Evolutionary conservation across 1,140 invertebrate genomes (phyloP), one percentile per base, ranked within the genome.

Genomic region (Nylanderia fulva): DNA sequence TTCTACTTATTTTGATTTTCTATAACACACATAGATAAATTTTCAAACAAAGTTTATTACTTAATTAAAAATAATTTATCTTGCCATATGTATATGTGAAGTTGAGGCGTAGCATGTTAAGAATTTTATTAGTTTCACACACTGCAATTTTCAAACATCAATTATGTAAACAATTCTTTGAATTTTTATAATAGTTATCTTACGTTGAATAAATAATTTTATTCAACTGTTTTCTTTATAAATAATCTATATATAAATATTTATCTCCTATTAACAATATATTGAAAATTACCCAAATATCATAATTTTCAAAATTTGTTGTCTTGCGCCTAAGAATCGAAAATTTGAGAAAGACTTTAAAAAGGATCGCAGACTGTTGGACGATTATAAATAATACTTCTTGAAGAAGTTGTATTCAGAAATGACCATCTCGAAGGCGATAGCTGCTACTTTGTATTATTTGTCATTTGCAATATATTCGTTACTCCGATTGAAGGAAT

Each of bases 381-480:
- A 9, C 2, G 3, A 6, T 2, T 71, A 29, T n/a, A 64, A 9
- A 48, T 33, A 11, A 64, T 80, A 56, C 6, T 58, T 29, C 4
- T 33, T 33, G 27, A 58, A 8, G 8, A 58, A 48, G 36, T 27
- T 21, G 11, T 39, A 8, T 60, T 18, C 52, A 72, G 74, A 85
- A 88, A 86, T 56, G 87, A 90, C 74, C 69, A 76, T 60, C 80
- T 90, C 85, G 88, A 90, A 90, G 88, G 88, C 87, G 45, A 76
- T 11, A 29, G n/a, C 11, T 69, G 5, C 21, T 48, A 27, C 66
- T 79, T 74, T 24, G 18, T 71, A 36, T 85, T 48, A 80, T 45
- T 72, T 13, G 21, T 72, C 52, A n/a, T 58, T 71, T 60, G 66
- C 18, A 82, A 29, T 60, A 39, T 80, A n/a, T 58, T 69, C 29